A percentile compares a stretch with the other conserved stretches of the same genome.
Conservation (phyloP, 2,113 vertebrate genomes). For the Orcinus orca region DNA sequence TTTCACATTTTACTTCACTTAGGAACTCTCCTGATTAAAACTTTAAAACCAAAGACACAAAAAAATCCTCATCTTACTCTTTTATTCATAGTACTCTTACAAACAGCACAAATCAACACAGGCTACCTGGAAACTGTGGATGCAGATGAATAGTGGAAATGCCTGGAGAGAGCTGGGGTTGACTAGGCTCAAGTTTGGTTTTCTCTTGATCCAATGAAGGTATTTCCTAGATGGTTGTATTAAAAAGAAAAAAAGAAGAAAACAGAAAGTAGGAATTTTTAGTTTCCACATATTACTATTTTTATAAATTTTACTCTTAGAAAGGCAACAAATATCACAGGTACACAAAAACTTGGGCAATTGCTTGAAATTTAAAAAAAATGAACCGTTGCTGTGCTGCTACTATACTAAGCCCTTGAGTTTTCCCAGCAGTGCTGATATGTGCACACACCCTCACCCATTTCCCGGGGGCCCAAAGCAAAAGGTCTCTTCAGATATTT, state of each 20-base stretch:
- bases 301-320: constrained; percentile 22
- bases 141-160: constrained; percentile 91
- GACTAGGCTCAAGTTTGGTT: constrained; percentile 85
- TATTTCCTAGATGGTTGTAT: constrained; percentile 79
- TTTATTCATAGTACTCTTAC: background rate
- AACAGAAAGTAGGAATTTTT: background rate
- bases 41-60: constrained; percentile 21
- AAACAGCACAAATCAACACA: constrained; percentile 40
- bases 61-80: background rate
- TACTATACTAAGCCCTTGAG: background rate
- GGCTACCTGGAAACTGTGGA: constrained; percentile 89
- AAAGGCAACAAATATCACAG: background rate
- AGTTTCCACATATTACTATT: background rate
- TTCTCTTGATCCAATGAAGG: constrained; percentile 85
- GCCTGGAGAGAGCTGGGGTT: constrained; percentile 92
- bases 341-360: background rate
- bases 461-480: background rate
- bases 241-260: background rate
- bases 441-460: background rate
- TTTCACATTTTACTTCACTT: background rate
- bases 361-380: background rate
- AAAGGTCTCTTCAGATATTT: background rate
- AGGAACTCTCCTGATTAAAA: background rate
- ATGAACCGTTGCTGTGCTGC: background rate
- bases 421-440: background rate